These are phyloP conservation scores for Meles meles DNA, from an alignment of 2,113 vertebrate genomes.

Conservation along the genomic window DNA sequence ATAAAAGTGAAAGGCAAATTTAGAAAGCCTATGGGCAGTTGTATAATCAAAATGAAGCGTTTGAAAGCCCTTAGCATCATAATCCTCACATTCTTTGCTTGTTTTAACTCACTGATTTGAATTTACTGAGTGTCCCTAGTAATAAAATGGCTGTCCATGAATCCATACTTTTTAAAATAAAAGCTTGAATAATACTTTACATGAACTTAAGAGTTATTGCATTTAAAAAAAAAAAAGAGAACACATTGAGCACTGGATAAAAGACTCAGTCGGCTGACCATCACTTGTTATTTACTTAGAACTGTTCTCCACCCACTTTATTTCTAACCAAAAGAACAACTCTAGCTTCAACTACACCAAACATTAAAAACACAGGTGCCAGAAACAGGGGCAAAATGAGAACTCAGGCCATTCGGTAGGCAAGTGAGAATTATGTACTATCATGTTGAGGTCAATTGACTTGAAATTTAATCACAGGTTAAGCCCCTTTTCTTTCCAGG, in stretches of 20 bases:
- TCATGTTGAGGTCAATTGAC: slow-evolving; percentile 59
- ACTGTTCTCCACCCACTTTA: slow-evolving; percentile 69
- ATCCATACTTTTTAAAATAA: slow-evolving; percentile 33
- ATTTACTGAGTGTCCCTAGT: background rate
- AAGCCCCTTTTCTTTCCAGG: slow-evolving; percentile 58
- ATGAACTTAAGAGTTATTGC: slow-evolving; percentile 16
- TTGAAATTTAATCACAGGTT: slow-evolving; percentile 75
- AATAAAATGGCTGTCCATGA: slow-evolving; percentile 15
- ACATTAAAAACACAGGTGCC: slow-evolving; percentile 67
- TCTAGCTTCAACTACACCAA: slow-evolving; percentile 55
- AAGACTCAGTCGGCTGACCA: slow-evolving; percentile 62
- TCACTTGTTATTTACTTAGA: slow-evolving; percentile 65
- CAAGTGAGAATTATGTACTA: slow-evolving; percentile 55
- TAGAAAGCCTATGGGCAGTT: background rate
- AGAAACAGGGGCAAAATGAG: slow-evolving; percentile 62
- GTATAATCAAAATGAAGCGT: background rate
- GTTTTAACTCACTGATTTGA: background rate
- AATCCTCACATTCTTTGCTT: slow-evolving; percentile 32
- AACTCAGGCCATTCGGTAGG: slow-evolving; percentile 43
- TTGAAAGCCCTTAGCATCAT: background rate
- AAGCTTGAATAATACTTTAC: slow-evolving; percentile 35
- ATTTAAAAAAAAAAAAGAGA: background rate
- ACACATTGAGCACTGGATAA: slow-evolving; percentile 41
- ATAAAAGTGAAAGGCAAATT: background rate
- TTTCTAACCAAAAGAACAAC: slow-evolving; percentile 76